Conservation (phyloP, 2,113 vertebrate species). For the Rhagologus leucostigma region DNA sequence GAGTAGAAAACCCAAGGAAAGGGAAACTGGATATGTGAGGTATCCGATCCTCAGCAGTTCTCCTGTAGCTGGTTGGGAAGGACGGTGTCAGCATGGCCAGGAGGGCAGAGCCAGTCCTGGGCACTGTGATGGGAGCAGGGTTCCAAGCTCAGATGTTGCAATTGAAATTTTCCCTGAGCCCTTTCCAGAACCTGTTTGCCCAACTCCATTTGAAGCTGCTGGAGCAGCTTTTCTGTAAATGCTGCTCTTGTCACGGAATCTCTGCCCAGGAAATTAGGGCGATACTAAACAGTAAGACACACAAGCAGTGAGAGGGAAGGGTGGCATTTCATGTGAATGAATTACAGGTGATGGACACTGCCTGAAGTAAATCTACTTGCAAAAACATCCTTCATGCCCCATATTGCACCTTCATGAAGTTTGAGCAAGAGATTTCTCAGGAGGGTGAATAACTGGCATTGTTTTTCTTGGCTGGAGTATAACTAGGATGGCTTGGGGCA, state of each 20-base stretch:
- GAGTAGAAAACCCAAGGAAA: not conserved
- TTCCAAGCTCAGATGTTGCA: not conserved
- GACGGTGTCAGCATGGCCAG: fast-evolving
- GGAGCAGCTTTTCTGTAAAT: not conserved
- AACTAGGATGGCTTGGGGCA: not conserved
- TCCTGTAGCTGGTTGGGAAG: not conserved
- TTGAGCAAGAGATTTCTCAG: not conserved
- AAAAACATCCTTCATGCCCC: not conserved
- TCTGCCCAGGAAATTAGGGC: not conserved
- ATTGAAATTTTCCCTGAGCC: not conserved
- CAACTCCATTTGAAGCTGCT: not conserved
- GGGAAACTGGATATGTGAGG: fast-evolving
- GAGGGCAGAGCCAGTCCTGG: not conserved
- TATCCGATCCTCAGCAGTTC: not conserved
- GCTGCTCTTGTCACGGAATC: not conserved
- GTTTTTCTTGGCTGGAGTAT: not conserved
- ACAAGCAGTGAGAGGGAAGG: not conserved
- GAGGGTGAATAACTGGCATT: not conserved
- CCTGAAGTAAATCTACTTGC: not conserved
- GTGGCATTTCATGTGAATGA: fast-evolving
- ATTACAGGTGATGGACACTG: not conserved
- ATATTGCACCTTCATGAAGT: fast-evolving
- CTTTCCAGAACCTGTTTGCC: not conserved
- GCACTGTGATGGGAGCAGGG: fast-evolving
- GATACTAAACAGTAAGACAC: not conserved